A percentile compares a stretch with the other conserved stretches of the same genome.
These are phyloP conservation scores for Aplocera efformata DNA, from an alignment of 2,888 invertebrate genomes.

Conservation along the genomic window DNA sequence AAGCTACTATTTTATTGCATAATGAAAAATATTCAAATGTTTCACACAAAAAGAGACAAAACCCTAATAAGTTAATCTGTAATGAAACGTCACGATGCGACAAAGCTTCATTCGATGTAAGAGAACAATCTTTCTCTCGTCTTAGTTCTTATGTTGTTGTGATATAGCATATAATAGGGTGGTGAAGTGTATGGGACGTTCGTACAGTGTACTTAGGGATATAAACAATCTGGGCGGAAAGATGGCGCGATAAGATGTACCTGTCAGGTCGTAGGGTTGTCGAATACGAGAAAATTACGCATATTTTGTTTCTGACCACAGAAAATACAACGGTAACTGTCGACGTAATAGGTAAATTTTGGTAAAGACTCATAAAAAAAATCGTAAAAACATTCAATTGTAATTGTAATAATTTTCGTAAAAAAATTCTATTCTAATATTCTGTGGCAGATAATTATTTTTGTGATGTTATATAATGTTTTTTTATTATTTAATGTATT, in stretches of 20 bases:
- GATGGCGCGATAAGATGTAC: slow-evolving; percentile 65
- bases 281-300: no score
- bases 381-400: no score
- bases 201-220: slow-evolving; percentile 43
- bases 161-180: slow-evolving; percentile 7
- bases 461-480: no score
- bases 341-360: no score
- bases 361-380: no score
- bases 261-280: slow-evolving; percentile 30
- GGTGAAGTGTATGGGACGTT: slow-evolving; percentile 2
- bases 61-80: slow-evolving; percentile 69
- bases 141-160: neutral
- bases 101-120: slow-evolving; percentile 38
- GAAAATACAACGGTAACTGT: no score
- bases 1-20: no score
- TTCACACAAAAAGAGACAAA: slow-evolving; percentile 30
- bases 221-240: slow-evolving; percentile 48
- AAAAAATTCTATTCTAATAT: no score
- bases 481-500: no score
- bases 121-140: neutral
- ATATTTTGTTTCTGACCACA: no score
- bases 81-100: slow-evolving; percentile 65
- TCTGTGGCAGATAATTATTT: no score
- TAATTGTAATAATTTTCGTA: no score
- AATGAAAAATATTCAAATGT: neutral